Conservation (phyloP, 2,113 vertebrate genomes). For the Passerina amoena region DNA sequence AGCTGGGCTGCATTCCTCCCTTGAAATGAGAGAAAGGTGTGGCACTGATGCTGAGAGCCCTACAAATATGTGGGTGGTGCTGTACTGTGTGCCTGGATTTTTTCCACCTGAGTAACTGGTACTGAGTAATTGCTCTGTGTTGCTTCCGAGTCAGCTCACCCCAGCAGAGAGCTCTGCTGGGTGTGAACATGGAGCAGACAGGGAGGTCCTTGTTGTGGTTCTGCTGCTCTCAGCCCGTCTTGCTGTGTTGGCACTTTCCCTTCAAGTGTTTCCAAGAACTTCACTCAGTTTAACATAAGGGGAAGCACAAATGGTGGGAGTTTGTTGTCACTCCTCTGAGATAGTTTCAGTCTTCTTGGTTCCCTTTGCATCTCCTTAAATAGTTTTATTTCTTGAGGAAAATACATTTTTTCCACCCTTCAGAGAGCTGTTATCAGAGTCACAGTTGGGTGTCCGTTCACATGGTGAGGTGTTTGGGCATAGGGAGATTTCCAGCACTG, state of each 20-base stretch:
- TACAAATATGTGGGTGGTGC: slow-evolving; percentile 58
- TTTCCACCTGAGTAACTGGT: slow-evolving; percentile 67
- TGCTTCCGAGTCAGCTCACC: slow-evolving; percentile 37
- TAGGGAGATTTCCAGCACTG: background rate
- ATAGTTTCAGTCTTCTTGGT: background rate
- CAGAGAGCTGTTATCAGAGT: background rate
- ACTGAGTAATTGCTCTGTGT: slow-evolving; percentile 46
- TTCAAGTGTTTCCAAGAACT: slow-evolving; percentile 52
- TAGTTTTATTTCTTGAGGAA: background rate
- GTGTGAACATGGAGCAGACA: slow-evolving; percentile 47
- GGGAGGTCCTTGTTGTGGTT: slow-evolving; percentile 64
- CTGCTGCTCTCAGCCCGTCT: slow-evolving; percentile 22
- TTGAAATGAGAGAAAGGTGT: slow-evolving; percentile 37
- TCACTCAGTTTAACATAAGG: background rate
- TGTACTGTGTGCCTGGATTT: slow-evolving; percentile 38
- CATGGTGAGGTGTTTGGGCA: slow-evolving; percentile 8
- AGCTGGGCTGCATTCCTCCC: slow-evolving; percentile 50
- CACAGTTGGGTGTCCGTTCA: background rate
- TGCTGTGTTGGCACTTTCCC: slow-evolving; percentile 38
- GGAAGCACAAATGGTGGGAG: slow-evolving; percentile 17
- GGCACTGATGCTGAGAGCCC: slow-evolving; percentile 31
- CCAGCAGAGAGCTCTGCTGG: background rate
- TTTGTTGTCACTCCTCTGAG: slow-evolving; percentile 5
- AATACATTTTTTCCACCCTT: background rate
- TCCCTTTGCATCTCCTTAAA: background rate